Percentiles rank a stretch among this genome's conserved stretches.
phyloP scores from a whole-genome alignment of 2,888 invertebrate species.

The Himalopsyche japonica region DNA sequence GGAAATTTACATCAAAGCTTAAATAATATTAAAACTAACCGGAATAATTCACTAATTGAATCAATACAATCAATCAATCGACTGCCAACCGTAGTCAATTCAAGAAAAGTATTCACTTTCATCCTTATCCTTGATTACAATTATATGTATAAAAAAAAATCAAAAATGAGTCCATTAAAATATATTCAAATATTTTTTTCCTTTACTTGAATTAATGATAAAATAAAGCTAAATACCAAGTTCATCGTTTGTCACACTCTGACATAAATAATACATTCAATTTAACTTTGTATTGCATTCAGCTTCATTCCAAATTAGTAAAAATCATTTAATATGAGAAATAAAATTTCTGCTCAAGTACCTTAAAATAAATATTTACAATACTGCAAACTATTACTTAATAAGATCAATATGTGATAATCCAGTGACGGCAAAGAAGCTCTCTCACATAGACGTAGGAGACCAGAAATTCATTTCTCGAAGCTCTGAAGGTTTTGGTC shows the following conservation, averaged over 20 bases:
- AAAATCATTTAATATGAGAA: background rate
- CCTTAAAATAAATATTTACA: background rate
- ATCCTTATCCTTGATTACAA: background rate
- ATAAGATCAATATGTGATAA: background rate
- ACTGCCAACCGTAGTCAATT: background rate
- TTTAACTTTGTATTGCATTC: background rate
- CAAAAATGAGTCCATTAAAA: background rate
- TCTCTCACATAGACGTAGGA: slow-evolving; percentile 74
- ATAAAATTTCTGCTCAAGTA: background rate
- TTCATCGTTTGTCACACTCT: background rate
- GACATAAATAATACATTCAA: background rate
- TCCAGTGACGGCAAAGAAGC: background rate
- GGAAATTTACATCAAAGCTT: background rate
- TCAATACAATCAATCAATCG: background rate
- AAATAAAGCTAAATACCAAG: background rate
- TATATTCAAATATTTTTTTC: background rate
- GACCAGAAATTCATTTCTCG: slow-evolving; percentile 87
- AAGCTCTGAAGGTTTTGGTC: slow-evolving; percentile 70
- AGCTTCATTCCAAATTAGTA: background rate
- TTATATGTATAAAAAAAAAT: background rate
- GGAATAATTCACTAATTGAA: background rate
- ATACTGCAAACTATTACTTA: background rate
- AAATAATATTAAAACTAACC: background rate
- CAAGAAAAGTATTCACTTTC: background rate
- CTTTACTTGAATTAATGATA: background rate